These are phyloP conservation scores for Sebastes paucispinis DNA, from an alignment of 2,797 vertebrate species.

Conservation along the genomic window DNA sequence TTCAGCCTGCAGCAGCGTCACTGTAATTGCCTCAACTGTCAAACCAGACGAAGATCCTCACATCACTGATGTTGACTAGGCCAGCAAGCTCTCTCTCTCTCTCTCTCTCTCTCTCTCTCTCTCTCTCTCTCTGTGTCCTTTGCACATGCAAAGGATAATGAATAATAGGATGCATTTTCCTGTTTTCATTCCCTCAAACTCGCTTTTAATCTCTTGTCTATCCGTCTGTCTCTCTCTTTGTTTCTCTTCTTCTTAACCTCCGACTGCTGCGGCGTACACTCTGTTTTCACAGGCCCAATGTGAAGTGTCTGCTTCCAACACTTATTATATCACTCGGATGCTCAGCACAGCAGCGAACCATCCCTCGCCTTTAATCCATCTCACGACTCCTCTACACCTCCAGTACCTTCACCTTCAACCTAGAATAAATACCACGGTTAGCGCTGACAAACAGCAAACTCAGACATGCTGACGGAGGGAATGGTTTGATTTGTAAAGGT, in stretches of 20 bases:
- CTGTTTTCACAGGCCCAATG: constrained; percentile 37
- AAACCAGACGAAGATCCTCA: constrained; percentile 51
- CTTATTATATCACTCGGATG: constrained; percentile 60
- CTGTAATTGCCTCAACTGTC: constrained; percentile 69
- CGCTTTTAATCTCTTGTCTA: constrained; percentile 1
- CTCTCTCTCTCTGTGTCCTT: neutral
- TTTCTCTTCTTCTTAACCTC: constrained; percentile 34
- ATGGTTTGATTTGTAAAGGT: neutral
- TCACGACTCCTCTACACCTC: constrained; percentile 20
- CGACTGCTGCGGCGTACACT: constrained; percentile 12
- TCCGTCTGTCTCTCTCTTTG: constrained; percentile 16
- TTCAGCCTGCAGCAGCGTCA: constrained; percentile 48
- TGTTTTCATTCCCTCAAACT: neutral
- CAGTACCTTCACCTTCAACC: constrained; percentile 6
- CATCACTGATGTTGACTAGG: constrained; percentile 37
- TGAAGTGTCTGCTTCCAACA: constrained; percentile 56
- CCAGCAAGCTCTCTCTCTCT: neutral
- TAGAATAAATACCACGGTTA: constrained; percentile 18
- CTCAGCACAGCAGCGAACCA: constrained; percentile 47
- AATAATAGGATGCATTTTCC: neutral
- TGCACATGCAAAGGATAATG: constrained; percentile 6
- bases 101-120: neutral
- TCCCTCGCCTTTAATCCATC: constrained; percentile 56
- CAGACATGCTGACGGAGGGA: neutral
- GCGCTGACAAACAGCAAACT: constrained; percentile 8